Base-by-base conservation (phyloP, 92 coral and sea anemone genomes). In the Blastomussa wellsi region DNA sequence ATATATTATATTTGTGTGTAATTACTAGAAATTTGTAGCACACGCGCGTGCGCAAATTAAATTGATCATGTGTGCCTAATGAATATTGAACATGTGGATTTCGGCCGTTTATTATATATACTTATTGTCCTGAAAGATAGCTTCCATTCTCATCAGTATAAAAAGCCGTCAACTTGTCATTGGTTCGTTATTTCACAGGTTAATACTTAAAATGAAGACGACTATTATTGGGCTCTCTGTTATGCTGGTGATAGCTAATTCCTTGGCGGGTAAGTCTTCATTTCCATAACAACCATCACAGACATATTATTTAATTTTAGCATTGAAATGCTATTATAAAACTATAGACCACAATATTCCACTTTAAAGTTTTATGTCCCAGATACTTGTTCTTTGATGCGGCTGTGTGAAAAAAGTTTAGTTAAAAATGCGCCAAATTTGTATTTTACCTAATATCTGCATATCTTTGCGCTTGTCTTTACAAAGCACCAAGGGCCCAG, bases 201-300 rank as follows among this genome's bases (percentile, higher is more conserved):
- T 16, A 33, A 53, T 57, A 15, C 28, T 32, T 1, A 32, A 29
- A 77, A 77, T 77, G 81, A 77, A 37, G 41, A 22, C 68, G 44
- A 9, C 55, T 22, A 22, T 55, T 33, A 29, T 53, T 77, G 42
- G 32, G 28, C 35, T 52, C 38, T 77, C 48, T 36, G 29, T 77
- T 33, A 77, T 26, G 6, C 47, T 77, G 29, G 47, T 52, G 20
- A 14, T 77, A 31, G 81, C 69, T 11, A 33, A 59, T 33, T 77
- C 81, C 35, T 31, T 55, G 51, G 81, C 70, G 14, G 81, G 81
- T 77, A 77, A 35, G 81, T 17, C n/a, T 51, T 20, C 42, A 28
- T 20, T 77, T 53, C 81, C 3, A 15, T 31, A 26, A 24, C 14
- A 44, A 29, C 60, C 12, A 48, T 17, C 31, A 1, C 0, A 26